Evolutionary conservation across 2,113 vertebrate genomes (phyloP), one percentile per base, ranked within the genome.

Genomic region (Capra hircus): DNA sequence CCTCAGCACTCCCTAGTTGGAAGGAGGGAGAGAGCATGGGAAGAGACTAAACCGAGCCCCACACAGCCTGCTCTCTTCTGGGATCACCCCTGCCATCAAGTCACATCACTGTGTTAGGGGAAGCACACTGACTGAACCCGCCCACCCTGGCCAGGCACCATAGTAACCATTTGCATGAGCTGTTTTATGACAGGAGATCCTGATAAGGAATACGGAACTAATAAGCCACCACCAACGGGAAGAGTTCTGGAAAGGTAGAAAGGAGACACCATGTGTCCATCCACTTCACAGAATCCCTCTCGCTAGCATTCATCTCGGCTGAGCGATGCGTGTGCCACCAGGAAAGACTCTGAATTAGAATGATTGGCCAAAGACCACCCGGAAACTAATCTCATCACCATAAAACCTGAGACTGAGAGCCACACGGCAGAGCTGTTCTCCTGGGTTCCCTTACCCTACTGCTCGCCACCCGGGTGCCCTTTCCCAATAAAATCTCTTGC

Each of bases 11-110:
- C 27, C 43, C 55, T 30, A 64, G 28, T 82, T 53, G 59, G 60
- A 91, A 77, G 53, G 81, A 52, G 3, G 27, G 27, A 57, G 27
- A 77, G 33, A 21, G 6, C 23, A 45, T 15, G 16, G 7, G 28
- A 88, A 50, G 64, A 67, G 59, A 43, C 21, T 19, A 64, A 88
- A 96, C 27, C 84, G 83, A 83, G 64, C 14, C 13, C 53, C 43
- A 3, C 2, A 7, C 7, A 92, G 82, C 67, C 81, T 55, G 45
- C 30, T 53, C 15, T 36, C 71, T 60, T 55, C 82, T 78, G 59
- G 15, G 21, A 9, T 71, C 43, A 28, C 43, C 7, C 16, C 7
- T 59, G 27, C 28, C 62, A 52, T 57, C 23, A 43, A 83, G 89
- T 52, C 60, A 16, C 16, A 16, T 50, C 45, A 62, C 60, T 62